These are phyloP conservation scores for Pheosia gnoma DNA, from an alignment of 2,888 invertebrate species.

Conservation along the genomic window DNA sequence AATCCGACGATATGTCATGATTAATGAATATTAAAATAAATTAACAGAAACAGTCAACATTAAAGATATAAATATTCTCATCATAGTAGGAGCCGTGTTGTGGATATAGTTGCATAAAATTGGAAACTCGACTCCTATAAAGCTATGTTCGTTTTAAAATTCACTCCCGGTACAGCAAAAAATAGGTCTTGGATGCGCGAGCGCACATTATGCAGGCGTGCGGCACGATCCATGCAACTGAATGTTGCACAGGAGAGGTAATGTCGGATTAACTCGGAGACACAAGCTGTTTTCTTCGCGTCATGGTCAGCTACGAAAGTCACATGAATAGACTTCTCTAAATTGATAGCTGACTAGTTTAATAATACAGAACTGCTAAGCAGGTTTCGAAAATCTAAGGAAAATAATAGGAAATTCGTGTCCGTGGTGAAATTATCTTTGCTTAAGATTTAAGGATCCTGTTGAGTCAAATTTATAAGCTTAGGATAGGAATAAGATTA, in stretches of 20 bases:
- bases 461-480: no score
- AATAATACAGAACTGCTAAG: no score
- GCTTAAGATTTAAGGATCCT: no score
- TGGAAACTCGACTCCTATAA: constrained; percentile 61
- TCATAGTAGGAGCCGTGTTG: constrained; percentile 50
- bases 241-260: constrained; percentile 37
- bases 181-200: constrained; percentile 72
- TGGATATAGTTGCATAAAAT: constrained; percentile 56
- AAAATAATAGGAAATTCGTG: no score
- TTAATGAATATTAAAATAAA: background rate
- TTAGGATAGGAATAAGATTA: no score
- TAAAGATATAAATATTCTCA: constrained; percentile 6
- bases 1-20: background rate
- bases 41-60: no score
- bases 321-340: background rate
- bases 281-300: constrained; percentile 19
- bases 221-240: constrained; percentile 68
- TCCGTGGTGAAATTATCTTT: no score
- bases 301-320: background rate
- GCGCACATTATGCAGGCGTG: constrained; percentile 80
- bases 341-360: no score
- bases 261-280: constrained; percentile 42
- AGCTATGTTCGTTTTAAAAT: constrained; percentile 80
- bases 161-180: constrained; percentile 75
- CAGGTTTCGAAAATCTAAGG: no score